Evolutionary conservation across 2,113 vertebrate genomes (phyloP), one percentile per base, ranked within the genome.

Genomic region (Myiopsitta monachus): DNA sequence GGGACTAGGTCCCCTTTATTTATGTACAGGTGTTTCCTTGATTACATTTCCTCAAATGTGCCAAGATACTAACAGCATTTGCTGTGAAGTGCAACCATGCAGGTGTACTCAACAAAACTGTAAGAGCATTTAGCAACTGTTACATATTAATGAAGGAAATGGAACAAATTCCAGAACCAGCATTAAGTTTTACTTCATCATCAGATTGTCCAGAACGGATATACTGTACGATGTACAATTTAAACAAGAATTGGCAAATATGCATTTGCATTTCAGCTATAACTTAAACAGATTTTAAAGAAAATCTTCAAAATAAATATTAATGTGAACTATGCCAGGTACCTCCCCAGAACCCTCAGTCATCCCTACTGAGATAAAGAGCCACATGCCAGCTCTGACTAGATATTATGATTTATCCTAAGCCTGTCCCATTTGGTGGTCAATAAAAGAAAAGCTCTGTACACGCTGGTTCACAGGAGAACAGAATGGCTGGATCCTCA

Each of bases 221-320:
- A 6, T 14, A 36, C 39, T 30, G 10, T 39, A 39, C 23, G 38
- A n/a, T 0, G 0, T 4, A 28, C 10, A 57, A 73, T 31, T 68
- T 30, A 52, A 89, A 43, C 10, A 52, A 68, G 26, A 68, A 47
- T 14, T 78, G 28, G 46, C 14, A 57, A 64, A 79, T 8, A 43
- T 0, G 10, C 10, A 47, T 62, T 85, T 76, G 33, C 9, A 8
- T 30, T 57, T 76, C 13, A 46, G 17, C 8, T 66, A 3, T 39
- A 85, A 64, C 12, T 47, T 85, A 11, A 39, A 79, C 39, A 57
- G 13, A 44, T 61, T 23, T 26, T 26, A 24, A 62, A 79, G 66
- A 90, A 90, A 90, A 52, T 8, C 7, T 59, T 63, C 73, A 59
- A 87, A 59, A 2, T 4, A 46, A 64, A 39, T 86, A 23, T 59